Conservation (phyloP, 2,888 invertebrate genomes). For the Leucophora obtusa region DNA sequence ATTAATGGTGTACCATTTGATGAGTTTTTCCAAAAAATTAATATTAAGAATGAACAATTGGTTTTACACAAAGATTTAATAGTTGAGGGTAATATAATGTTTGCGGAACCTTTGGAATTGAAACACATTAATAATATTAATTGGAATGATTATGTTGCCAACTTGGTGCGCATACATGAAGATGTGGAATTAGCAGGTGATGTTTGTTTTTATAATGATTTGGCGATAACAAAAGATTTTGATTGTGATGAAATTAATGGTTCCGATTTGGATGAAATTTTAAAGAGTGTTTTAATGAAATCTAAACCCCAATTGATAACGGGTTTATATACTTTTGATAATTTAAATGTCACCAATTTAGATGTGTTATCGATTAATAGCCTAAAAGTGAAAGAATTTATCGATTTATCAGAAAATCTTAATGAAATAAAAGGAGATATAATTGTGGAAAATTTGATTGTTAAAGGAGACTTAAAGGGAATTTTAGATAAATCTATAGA, state of each 20-base stretch:
- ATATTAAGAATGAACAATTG: constrained; percentile 64
- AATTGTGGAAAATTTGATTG: constrained; percentile 65
- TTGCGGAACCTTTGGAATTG: constrained; percentile 68
- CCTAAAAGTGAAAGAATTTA: constrained; percentile 64
- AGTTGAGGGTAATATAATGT: constrained; percentile 72
- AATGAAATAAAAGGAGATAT: constrained; percentile 68
- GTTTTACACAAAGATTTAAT: constrained; percentile 73
- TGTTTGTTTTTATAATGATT: constrained; percentile 66
- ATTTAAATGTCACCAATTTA: constrained; percentile 67
- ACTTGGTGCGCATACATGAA: constrained; percentile 68
- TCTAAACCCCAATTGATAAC: constrained; percentile 69
- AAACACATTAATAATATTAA: constrained; percentile 68
- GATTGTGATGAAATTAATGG: constrained; percentile 67
- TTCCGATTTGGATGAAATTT: constrained; percentile 66
- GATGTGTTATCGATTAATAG: constrained; percentile 70
- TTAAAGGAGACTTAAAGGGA: constrained; percentile 69
- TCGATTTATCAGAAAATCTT: constrained; percentile 67
- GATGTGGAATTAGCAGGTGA: constrained; percentile 68
- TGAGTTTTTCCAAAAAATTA: constrained; percentile 68
- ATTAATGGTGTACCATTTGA: constrained; percentile 72
- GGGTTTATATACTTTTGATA: constrained; percentile 70
- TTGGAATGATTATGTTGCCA: constrained; percentile 69
- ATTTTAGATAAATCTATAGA: constrained; percentile 45
- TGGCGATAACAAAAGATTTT: constrained; percentile 68
- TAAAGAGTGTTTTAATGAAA: constrained; percentile 70